Evolutionary conservation across 2,113 vertebrate genomes (phyloP).

Genomic region (Campylomormyrus numenius): DNA sequence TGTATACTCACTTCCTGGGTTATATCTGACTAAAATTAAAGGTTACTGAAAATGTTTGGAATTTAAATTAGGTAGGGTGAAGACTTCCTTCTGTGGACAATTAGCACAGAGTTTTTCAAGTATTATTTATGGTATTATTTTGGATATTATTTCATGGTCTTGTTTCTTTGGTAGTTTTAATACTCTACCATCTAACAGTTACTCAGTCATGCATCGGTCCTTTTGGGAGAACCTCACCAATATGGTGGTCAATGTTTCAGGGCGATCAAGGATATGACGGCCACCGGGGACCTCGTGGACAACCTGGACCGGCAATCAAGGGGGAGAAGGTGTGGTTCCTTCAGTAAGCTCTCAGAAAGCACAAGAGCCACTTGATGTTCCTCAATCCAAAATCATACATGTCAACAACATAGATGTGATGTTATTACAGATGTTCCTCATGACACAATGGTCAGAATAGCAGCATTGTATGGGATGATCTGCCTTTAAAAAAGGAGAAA

Average conservation of each 20-base stretch:
- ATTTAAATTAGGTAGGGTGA: background rate
- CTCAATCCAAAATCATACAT: background rate
- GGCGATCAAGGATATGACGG: constrained; percentile 75
- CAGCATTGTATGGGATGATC: background rate
- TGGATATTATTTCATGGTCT: background rate
- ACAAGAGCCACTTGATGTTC: background rate
- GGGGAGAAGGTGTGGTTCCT: constrained; percentile 69
- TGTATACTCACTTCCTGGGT: background rate
- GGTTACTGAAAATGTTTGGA: background rate
- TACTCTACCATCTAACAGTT: background rate
- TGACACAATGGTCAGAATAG: background rate
- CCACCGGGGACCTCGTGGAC: constrained; percentile 57
- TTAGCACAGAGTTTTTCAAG: background rate
- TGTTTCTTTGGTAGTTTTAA: background rate
- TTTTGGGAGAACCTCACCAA: background rate
- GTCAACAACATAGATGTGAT: background rate
- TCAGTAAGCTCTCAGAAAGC: background rate
- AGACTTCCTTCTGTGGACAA: background rate
- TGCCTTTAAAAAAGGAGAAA: background rate
- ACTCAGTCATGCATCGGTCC: background rate
- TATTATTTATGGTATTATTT: background rate
- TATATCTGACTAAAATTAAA: background rate
- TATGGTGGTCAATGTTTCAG: constrained; percentile 47
- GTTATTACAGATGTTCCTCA: background rate
- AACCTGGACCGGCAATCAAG: constrained; percentile 60